Base-by-base conservation (phyloP, 1,140 invertebrate genomes). In the Drosophila lowei region DNA sequence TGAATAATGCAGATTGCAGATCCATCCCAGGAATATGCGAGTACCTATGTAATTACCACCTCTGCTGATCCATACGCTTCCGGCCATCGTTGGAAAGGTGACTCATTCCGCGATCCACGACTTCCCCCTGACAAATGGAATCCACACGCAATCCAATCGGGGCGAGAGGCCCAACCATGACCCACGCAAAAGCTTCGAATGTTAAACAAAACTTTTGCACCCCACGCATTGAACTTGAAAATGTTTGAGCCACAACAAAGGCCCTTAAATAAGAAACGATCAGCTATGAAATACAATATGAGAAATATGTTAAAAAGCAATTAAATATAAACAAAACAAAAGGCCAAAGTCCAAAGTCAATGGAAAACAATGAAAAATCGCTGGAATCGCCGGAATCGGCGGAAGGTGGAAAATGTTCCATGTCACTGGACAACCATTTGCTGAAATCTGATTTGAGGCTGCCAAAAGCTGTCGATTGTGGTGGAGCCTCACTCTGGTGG, bases 151-250 rank as follows among this genome's bases (percentile, higher is more conserved):
- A 70, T 62, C 56, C 28, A 11, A 34, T 38, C 4, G 9, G 1
- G 1, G 34, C 34, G 0, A 9, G 34, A 38, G 34, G 34, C 34
- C 11, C 61, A 83, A 85, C 79, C 80, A 79, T 84, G 79, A 84
- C 80, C 79, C 79, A 84, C 79, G 80, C 79, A 79, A 79, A 84
- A 56, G 60, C 34, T 58, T 42, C 65, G 54, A 23, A 57, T 54
- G 48, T 65, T 67, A 43, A 66, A 63, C 38, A 66, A 61, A 48
- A 47, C 62, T 62, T 65, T 61, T 72, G 68, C 66, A 23, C 57
- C 79, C 79, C 79, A 85, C 76, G 59, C 62, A 65, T 65, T 84
- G 79, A 84, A 84, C 79, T 84, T 84, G 79, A 84, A 84, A 84
- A 76, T 84, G 62, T 85, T 84, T 68, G 38, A 66, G 11, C 60